Conservation (phyloP, 2,113 vertebrate genomes). For the Copsychus sechellarum region DNA sequence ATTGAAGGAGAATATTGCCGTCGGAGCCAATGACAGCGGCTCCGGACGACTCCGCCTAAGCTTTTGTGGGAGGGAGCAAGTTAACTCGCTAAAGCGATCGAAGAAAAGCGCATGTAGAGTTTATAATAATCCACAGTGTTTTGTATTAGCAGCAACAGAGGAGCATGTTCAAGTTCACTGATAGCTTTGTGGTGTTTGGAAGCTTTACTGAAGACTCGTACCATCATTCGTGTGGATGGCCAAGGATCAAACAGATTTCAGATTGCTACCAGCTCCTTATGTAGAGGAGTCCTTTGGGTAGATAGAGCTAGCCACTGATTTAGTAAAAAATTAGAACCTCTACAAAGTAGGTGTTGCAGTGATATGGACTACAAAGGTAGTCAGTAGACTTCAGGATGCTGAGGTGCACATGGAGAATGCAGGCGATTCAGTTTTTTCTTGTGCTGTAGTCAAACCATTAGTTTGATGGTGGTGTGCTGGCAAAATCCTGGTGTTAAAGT, state of each 20-base stretch:
- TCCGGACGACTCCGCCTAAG: background rate
- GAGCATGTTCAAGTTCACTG: background rate
- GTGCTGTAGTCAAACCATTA: background rate
- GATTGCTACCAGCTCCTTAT: background rate
- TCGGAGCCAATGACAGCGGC: background rate
- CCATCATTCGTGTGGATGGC: background rate
- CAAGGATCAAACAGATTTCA: background rate
- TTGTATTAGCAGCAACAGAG: background rate
- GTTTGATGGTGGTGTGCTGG: background rate
- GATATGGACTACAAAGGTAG: rapidly evolving
- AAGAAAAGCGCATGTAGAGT: rapidly evolving
- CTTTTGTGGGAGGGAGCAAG: background rate
- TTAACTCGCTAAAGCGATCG: background rate
- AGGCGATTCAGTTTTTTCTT: background rate
- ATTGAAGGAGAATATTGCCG: background rate
- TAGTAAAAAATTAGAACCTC: background rate
- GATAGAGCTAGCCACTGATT: rapidly evolving
- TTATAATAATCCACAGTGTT: background rate
- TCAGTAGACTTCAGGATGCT: background rate
- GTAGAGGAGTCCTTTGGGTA: background rate
- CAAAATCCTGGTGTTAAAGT: background rate
- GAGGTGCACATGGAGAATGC: background rate
- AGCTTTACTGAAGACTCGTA: background rate
- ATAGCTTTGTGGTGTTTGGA: background rate
- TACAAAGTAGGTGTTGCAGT: background rate